phyloP scores from a whole-genome alignment of 2,888 invertebrate genomes.

The Catocala nupta region DNA sequence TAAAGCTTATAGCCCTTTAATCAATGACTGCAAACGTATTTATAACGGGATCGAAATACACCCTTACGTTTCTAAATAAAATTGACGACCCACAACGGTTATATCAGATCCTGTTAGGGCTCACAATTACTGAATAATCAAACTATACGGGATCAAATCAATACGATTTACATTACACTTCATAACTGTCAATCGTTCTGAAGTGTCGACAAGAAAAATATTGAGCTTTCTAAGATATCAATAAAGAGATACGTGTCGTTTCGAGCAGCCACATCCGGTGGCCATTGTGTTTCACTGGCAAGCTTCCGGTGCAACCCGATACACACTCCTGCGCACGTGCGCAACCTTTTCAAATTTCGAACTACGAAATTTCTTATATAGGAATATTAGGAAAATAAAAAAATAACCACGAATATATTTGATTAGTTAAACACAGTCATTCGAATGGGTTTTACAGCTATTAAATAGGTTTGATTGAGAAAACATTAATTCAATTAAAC shows the following conservation, averaged over 20 bases:
- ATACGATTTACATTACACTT: conserved; percentile 63
- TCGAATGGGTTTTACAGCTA: not conserved
- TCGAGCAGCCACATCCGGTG: conserved; percentile 86
- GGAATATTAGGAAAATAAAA: conserved; percentile 38
- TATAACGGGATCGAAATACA: not conserved
- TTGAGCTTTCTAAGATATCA: conserved; percentile 84
- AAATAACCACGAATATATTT: not conserved
- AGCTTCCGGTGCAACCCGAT: conserved; percentile 86
- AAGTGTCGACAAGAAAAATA: conserved; percentile 82
- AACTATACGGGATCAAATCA: conserved; percentile 47
- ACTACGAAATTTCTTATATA: conserved; percentile 75
- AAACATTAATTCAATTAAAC: not conserved
- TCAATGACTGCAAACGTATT: too few species aligned
- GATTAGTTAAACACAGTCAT: too few species aligned
- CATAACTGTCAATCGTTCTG: conserved; percentile 69
- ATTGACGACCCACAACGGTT: conserved; percentile 10
- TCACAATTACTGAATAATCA: conserved; percentile 32
- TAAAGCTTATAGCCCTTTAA: too few species aligned
- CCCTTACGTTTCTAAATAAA: not conserved
- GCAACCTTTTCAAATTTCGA: conserved; percentile 82
- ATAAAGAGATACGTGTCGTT: conserved; percentile 87
- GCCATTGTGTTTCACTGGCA: conserved; percentile 81
- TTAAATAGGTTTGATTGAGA: not conserved
- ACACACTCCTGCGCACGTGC: conserved; percentile 87
- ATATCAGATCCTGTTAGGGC: conserved; percentile 28